Evolutionary conservation across 2,113 vertebrate genomes (phyloP), one percentile per base, ranked within the genome.

Genomic region (Edolisoma coerulescens): DNA sequence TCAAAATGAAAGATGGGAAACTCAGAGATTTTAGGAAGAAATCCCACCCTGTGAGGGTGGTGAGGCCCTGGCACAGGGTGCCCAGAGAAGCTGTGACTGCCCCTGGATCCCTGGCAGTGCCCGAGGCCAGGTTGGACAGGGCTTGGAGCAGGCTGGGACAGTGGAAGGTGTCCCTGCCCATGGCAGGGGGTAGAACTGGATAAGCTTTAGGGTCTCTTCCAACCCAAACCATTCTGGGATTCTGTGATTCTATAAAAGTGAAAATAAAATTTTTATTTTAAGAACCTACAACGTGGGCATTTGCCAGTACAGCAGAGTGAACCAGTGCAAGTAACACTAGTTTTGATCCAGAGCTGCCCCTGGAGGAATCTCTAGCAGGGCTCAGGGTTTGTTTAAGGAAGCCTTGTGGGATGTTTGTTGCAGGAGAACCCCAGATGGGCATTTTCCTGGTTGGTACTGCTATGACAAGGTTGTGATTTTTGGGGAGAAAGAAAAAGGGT

Each of bases 111-210:
- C 67, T 88, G 49, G 49, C 0, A 64, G 32, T 35, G 50, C 1
- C 11, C 57, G 27, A 16, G 35, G 26, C 9, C 41, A 56, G 57
- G 13, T 0, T 42, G 57, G 37, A 76, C 0, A 0, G 13, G 32
- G 20, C 44, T 42, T 24, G 71, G 20, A 64, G 26, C 35, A 26
- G 0, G 24, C 14, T 64, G 65, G 26, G 13, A 10, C 0, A n/a
- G 56, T 35, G 65, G 65, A 14, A 42, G 17, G 13, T 41, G 49
- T 26, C 35, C 75, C 50, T 64, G 65, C 16, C 7, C n/a, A 22
- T 26, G 56, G 9, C 41, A 49, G 24, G 13, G 23, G 3, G 4
- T 56, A 35, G 35, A 0, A 35, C 3, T 2, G 4, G 27, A 30
- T 60, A 33, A 1, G 1, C 6, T n/a, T 53, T 75, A 52, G 45